Percentiles rank a stretch among this genome's conserved stretches.
Conservation (phyloP, 2,113 vertebrate genomes). For the Cephalopterus ornatus region DNA sequence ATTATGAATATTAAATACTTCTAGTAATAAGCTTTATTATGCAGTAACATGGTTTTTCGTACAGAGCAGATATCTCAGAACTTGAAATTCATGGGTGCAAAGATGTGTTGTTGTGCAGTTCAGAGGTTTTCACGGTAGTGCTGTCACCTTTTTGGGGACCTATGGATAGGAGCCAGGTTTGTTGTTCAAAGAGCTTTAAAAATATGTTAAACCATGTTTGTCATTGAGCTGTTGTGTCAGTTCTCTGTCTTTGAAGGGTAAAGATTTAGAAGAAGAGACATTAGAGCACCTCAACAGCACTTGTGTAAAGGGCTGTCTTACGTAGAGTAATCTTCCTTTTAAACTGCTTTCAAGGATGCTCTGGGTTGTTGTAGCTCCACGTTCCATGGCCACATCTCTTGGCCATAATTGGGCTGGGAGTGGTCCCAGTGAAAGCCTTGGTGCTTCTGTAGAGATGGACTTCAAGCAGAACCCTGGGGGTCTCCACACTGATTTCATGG, state of each 20-base stretch:
- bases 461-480: background rate
- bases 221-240: background rate
- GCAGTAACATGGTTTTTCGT: background rate
- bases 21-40: background rate
- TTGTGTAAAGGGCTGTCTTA: background rate
- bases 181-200: background rate
- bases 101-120: background rate
- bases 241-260: background rate
- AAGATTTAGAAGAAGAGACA: background rate
- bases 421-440: background rate
- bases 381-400: background rate
- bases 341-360: background rate
- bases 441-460: background rate
- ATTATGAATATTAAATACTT: conserved; percentile 32
- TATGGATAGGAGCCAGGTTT: fast-evolving
- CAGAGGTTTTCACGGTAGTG: fast-evolving
- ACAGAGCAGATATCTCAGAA: background rate
- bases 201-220: background rate
- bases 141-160: background rate
- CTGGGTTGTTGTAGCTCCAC: background rate
- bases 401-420: background rate
- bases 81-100: background rate
- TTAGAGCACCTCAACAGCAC: background rate
- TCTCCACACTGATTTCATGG: fast-evolving
- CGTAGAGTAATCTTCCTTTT: background rate